Evolutionary conservation across 2,888 invertebrate genomes (phyloP), one percentile per base, ranked within the genome.

Genomic region (Oligia latruncula): DNA sequence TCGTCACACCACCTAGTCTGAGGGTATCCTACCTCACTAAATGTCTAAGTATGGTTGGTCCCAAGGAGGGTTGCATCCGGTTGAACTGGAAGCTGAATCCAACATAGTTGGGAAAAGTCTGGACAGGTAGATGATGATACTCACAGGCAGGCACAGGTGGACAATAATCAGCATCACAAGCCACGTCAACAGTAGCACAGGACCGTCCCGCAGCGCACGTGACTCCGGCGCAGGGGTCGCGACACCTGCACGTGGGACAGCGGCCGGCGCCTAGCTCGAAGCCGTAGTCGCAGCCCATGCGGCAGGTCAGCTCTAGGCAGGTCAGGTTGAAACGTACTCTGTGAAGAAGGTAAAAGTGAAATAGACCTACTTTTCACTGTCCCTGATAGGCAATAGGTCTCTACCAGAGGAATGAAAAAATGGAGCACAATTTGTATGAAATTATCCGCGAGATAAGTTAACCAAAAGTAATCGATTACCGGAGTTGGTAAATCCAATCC

Each of bases 221-320:
- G 0, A 98, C 97, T 1, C 97, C 97, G 72, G 97, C 97, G 93
- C 99, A 99, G 0, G 98, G 98, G 95, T 98, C 98, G 3, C 98
- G 97, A 90, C 99, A 99, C 80, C 98, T 97, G 91, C 99, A 99
- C 20, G 97, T 97, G 0, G 98, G 98, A 91, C 99, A 99, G 29
- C 98, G 98, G 0, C 97, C 97, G 0, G 97, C 96, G 74, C 98
- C 98, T 70, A 98, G 93, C 74, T 98, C 97, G 91, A 98, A 98
- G 0, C 99, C 99, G 91, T 98, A 98, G 91, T 98, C 98, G 90
- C 99, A 99, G 20, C 98, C 98, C 97, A 99, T 98, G 79, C 98
- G 97, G 91, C 99, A 99, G 0, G 98, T 98, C 81, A 98, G 93
- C 88, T 98, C 98, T 29, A 98, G 93, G 89, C 98, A 98, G 13